These are phyloP conservation scores for Irena cyanogastra DNA, from an alignment of 2,113 vertebrate species.

Conservation along the genomic window DNA sequence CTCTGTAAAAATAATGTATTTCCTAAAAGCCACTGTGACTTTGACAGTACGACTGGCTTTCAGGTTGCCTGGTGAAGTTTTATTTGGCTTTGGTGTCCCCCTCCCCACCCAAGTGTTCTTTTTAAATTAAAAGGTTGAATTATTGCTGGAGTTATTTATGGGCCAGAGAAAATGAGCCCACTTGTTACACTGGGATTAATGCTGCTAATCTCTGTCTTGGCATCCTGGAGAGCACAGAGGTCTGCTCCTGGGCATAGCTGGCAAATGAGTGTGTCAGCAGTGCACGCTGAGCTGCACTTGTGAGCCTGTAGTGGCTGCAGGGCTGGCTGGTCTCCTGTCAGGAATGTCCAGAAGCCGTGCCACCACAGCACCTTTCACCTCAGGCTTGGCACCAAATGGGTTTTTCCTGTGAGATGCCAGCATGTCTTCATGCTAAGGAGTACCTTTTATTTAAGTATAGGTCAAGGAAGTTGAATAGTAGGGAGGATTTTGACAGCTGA, in stretches of 20 bases:
- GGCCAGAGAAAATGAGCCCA: background rate
- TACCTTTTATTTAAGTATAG: background rate
- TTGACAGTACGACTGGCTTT: background rate
- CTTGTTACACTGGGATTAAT: background rate
- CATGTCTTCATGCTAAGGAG: background rate
- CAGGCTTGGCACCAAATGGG: background rate
- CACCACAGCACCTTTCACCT: background rate
- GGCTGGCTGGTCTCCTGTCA: background rate
- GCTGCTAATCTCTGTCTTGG: background rate
- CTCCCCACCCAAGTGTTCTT: background rate
- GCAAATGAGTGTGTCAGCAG: background rate
- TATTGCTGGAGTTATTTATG: background rate
- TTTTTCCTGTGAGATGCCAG: background rate
- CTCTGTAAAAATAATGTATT: background rate
- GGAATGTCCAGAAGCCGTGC: background rate
- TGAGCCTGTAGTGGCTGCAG: fast-evolving
- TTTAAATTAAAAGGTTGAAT: background rate
- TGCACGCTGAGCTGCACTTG: background rate
- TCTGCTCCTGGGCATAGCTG: background rate
- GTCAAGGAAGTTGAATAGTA: background rate
- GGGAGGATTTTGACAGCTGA: background rate
- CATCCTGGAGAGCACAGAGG: background rate
- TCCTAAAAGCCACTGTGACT: background rate
- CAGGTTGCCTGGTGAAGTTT: background rate
- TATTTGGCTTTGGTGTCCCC: background rate